Percentiles rank a stretch among this genome's conserved stretches.
These are phyloP conservation scores for Cebuella pygmaea DNA, from an alignment of 2,797 vertebrate species.

Conservation along the genomic window DNA sequence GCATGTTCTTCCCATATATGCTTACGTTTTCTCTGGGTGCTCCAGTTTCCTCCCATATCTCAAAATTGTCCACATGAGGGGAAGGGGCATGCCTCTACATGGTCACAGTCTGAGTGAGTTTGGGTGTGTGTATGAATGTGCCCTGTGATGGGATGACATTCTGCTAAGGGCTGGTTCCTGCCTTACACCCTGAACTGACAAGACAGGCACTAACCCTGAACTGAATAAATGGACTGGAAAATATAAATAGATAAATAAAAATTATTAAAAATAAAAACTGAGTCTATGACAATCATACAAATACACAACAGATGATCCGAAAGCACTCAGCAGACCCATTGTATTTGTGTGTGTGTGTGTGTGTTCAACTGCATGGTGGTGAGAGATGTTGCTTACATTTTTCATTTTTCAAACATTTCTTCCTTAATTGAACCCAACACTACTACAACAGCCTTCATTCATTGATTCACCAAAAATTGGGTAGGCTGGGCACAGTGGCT, in stretches of 20 bases:
- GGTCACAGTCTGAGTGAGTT: not conserved
- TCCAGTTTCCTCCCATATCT: not conserved
- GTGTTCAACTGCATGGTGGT: not conserved
- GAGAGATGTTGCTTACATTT: not conserved
- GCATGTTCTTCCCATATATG: not conserved
- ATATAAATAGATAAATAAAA: not conserved
- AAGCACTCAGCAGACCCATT: not conserved
- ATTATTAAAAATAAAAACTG: not conserved
- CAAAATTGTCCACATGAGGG: not conserved
- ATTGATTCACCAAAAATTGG: not conserved
- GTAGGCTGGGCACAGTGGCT: no score
- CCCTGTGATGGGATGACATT: not conserved
- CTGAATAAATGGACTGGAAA: not conserved
- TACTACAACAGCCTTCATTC: not conserved
- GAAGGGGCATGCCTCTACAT: not conserved
- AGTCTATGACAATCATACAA: not conserved
- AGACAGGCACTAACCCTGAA: not conserved
- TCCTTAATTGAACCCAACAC: not conserved
- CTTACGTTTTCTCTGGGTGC: not conserved
- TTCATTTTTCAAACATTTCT: not conserved
- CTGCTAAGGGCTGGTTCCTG: not conserved
- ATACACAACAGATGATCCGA: not conserved
- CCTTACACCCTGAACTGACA: not conserved
- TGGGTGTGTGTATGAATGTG: not conserved
- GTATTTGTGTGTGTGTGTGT: not conserved